phyloP scores from a whole-genome alignment of 2,888 invertebrate genomes.

The Sesamia inferens region DNA sequence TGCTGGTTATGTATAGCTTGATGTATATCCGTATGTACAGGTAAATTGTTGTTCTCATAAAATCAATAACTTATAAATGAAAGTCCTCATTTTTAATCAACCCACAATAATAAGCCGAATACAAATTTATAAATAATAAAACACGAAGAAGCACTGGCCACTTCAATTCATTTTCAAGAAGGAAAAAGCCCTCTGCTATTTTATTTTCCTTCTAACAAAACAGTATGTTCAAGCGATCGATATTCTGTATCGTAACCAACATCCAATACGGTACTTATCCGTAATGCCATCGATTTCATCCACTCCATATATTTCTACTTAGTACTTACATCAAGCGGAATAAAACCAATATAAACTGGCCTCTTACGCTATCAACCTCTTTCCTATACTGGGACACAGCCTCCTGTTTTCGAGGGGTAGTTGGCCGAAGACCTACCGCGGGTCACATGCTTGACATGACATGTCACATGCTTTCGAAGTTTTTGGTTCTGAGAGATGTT shows the following conservation, averaged over 20 bases:
- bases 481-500: background rate
- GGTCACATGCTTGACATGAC: no score
- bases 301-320: conserved; percentile 30
- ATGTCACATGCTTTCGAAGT: background rate
- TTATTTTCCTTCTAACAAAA: conserved; percentile 7
- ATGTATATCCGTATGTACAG: no score
- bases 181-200: background rate
- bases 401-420: no score
- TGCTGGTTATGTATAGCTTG: no score
- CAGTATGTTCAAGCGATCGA: background rate
- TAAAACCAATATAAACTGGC: background rate
- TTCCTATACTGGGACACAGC: no score
- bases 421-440: background rate
- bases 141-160: background rate
- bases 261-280: conserved; percentile 16
- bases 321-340: background rate
- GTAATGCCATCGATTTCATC: conserved; percentile 21
- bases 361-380: background rate
- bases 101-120: background rate
- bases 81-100: background rate
- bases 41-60: background rate
- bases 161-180: background rate
- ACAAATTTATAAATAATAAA: background rate
- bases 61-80: background rate
- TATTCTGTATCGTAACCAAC: conserved; percentile 29